These are phyloP conservation scores for Catocala fraxini DNA, from an alignment of 2,888 invertebrate genomes.

Conservation along the genomic window DNA sequence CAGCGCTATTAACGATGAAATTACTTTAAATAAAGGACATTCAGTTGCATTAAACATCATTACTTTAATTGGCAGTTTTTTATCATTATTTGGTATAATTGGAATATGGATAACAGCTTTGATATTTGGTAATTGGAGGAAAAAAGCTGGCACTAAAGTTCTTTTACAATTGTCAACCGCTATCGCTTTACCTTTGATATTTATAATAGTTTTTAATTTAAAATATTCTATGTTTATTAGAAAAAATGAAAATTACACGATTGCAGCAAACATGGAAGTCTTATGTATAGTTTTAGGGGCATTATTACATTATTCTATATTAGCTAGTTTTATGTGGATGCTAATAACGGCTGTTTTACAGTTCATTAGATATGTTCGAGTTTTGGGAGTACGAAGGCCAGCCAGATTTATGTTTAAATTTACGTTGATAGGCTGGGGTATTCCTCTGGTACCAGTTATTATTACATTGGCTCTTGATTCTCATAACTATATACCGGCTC, in stretches of 20 bases:
- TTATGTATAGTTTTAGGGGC: conserved; percentile 89
- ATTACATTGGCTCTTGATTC: conserved; percentile 77
- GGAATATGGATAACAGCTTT: conserved; percentile 88
- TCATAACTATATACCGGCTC: conserved; percentile 78
- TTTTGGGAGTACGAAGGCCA: conserved; percentile 87
- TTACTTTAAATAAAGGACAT: conserved; percentile 25
- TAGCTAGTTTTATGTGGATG: conserved; percentile 92
- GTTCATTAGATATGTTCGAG: conserved; percentile 90
- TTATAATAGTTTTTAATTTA: conserved; percentile 75
- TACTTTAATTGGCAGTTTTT: conserved; percentile 86
- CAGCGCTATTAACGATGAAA: conserved; percentile 44
- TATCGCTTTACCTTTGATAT: conserved; percentile 87
- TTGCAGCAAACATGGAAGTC: conserved; percentile 59
- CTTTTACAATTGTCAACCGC: conserved; percentile 89
- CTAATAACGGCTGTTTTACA: conserved; percentile 90
- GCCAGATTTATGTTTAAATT: conserved; percentile 89
- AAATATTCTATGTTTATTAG: conserved; percentile 64
- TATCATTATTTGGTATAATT: conserved; percentile 87
- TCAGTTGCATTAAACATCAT: conserved; percentile 84
- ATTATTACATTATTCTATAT: conserved; percentile 89
- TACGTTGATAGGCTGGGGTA: conserved; percentile 89
- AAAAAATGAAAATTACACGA: conserved; percentile 52
- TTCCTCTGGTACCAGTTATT: conserved; percentile 86
- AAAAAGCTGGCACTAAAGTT: conserved; percentile 89
- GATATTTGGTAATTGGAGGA: conserved; percentile 88